A percentile compares a stretch with the other conserved stretches of the same genome.
These are phyloP conservation scores for Athene cunicularia DNA, from an alignment of 2,113 vertebrate genomes.

Conservation along the genomic window DNA sequence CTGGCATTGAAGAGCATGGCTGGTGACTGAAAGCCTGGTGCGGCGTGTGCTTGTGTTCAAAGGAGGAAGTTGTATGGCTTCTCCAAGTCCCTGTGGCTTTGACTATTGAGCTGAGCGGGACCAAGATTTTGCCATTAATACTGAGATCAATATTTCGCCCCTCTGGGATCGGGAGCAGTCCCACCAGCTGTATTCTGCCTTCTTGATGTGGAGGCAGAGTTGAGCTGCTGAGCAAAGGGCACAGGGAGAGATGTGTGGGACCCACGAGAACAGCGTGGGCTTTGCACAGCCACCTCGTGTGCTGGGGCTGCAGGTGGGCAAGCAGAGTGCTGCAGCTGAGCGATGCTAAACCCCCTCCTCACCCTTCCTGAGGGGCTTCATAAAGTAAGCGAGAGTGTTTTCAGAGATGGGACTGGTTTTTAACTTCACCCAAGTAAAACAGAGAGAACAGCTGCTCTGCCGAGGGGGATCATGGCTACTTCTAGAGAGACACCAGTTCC, in stretches of 20 bases:
- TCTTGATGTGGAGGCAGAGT: not conserved
- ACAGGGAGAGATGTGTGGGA: not conserved
- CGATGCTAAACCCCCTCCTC: not conserved
- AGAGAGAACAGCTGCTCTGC: not conserved
- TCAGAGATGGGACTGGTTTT: not conserved
- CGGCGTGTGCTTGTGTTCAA: not conserved
- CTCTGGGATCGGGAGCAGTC: not conserved
- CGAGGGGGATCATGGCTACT: accelerated
- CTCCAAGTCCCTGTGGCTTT: not conserved
- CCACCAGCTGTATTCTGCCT: not conserved
- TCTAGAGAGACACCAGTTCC: not conserved
- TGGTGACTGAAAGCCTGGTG: not conserved
- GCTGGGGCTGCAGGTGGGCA: not conserved
- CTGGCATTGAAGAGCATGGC: not conserved
- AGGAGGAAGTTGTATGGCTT: not conserved
- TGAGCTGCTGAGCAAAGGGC: not conserved
- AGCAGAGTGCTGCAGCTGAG: not conserved
- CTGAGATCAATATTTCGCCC: not conserved
- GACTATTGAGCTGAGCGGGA: not conserved
- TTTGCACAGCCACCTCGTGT: not conserved
- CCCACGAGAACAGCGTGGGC: not conserved
- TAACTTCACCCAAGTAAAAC: not conserved
- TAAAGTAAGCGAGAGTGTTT: not conserved
- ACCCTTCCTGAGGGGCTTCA: not conserved
- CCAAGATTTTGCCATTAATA: not conserved